Evolutionary conservation across 2,888 invertebrate species (phyloP).

Genomic region (Pollenia griseotomentosa): DNA sequence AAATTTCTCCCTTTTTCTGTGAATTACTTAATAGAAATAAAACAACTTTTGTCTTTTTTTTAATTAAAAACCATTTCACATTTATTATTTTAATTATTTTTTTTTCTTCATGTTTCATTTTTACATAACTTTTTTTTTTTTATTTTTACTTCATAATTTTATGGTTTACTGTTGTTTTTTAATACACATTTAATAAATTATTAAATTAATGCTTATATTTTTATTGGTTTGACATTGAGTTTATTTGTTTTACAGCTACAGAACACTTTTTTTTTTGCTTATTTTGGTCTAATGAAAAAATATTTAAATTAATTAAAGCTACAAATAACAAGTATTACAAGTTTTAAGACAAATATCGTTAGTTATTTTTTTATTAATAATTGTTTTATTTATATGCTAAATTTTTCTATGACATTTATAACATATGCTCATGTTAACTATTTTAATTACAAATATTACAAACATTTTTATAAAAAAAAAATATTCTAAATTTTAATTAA

Average conservation of each 20-base stretch:
- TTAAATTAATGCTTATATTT: slow-evolving; percentile 27
- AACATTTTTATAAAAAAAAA: slow-evolving; percentile 6
- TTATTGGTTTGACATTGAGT: slow-evolving; percentile 35
- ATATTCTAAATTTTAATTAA: slow-evolving; percentile 7
- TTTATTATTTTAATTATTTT: slow-evolving; percentile 60
- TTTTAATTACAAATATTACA: slow-evolving; percentile 12
- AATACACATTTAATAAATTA: slow-evolving; percentile 53
- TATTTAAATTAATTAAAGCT: slow-evolving; percentile 58
- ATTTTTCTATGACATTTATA: slow-evolving; percentile 12
- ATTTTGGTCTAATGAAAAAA: slow-evolving; percentile 2
- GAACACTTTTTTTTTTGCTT: slow-evolving; percentile 27
- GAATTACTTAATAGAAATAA: not conserved
- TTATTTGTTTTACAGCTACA: slow-evolving; percentile 38
- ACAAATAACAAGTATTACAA: slow-evolving; percentile 52
- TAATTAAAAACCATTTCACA: slow-evolving; percentile 67
- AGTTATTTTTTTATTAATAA: not conserved
- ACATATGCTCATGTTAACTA: slow-evolving; percentile 2
- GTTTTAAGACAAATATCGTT: slow-evolving; percentile 38
- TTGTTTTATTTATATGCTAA: slow-evolving; percentile 18
- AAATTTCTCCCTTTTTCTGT: too few species aligned
- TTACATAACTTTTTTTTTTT: slow-evolving; percentile 9
- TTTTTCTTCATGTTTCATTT: slow-evolving; percentile 25
- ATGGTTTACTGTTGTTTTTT: slow-evolving; percentile 3
- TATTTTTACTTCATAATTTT: not conserved
- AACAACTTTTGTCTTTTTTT: not conserved